Conservation (phyloP, 2,797 vertebrate species). For the Ambastaia sidthimunki region DNA sequence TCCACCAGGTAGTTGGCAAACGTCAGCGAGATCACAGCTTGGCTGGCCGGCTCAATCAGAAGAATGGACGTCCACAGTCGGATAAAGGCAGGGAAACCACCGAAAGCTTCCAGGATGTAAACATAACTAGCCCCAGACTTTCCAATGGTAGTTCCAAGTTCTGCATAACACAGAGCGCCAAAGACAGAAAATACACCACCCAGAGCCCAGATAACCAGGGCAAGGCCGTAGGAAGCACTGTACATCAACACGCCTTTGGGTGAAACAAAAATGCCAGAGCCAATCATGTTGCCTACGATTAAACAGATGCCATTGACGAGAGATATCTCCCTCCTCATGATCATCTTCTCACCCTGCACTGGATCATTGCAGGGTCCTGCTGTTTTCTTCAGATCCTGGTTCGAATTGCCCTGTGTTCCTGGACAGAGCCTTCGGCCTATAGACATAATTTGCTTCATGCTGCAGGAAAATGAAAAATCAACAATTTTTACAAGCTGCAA, state of each 20-base stretch:
- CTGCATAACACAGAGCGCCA: conserved; percentile 85
- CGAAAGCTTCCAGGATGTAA: conserved; percentile 88
- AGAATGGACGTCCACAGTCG: conserved; percentile 89
- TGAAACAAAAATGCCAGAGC: conserved; percentile 88
- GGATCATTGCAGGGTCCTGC: neutral
- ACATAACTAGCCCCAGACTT: conserved; percentile 89
- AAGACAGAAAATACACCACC: conserved; percentile 87
- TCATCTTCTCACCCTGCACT: conserved; percentile 75
- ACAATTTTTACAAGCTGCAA: no score
- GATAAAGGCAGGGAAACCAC: conserved; percentile 85
- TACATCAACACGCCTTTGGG: conserved; percentile 86
- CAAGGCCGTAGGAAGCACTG: conserved; percentile 83
- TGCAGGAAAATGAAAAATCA: conserved; percentile 43
- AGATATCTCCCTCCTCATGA: conserved; percentile 88
- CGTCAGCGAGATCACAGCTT: conserved; percentile 86
- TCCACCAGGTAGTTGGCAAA: conserved; percentile 88
- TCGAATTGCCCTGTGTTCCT: conserved; percentile 58
- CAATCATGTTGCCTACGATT: conserved; percentile 90
- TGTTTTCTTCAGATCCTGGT: conserved; percentile 69
- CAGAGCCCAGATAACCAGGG: conserved; percentile 82
- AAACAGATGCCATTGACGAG: conserved; percentile 84
- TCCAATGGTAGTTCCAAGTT: conserved; percentile 84
- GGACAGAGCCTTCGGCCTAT: conserved; percentile 69
- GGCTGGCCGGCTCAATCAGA: conserved; percentile 85
- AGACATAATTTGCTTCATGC: conserved; percentile 68